phyloP scores from a whole-genome alignment of 2,113 vertebrate species.

The Myotis yumanensis region DNA sequence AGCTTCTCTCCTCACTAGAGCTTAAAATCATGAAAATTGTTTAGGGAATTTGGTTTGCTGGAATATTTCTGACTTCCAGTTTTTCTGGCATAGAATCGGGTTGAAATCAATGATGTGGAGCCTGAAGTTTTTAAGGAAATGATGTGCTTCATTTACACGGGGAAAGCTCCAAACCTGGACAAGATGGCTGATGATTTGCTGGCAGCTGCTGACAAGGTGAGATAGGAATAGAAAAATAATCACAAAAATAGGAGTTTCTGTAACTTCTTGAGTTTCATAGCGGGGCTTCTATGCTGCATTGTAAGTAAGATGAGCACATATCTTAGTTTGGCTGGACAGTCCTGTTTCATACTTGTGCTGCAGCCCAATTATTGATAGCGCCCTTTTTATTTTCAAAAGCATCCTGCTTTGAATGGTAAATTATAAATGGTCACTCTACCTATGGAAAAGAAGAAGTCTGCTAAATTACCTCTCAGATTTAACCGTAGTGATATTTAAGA shows the following conservation, averaged over 20 bases:
- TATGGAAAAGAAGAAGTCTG: background rate
- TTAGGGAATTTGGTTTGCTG: slow-evolving; percentile 58
- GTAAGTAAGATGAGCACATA: background rate
- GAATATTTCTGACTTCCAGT: slow-evolving; percentile 38
- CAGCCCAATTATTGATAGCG: background rate
- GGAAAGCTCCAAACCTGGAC: slow-evolving; percentile 95
- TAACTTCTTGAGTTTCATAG: background rate
- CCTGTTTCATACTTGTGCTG: background rate
- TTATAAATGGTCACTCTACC: background rate
- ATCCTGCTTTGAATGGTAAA: background rate
- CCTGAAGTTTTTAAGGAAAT: slow-evolving; percentile 98
- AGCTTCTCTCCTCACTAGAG: slow-evolving; percentile 5
- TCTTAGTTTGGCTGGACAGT: background rate
- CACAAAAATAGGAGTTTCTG: background rate
- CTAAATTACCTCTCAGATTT: background rate
- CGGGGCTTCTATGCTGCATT: background rate
- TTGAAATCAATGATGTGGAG: slow-evolving; percentile 96
- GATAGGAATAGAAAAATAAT: background rate
- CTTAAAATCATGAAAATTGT: slow-evolving; percentile 43
- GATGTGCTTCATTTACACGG: slow-evolving; percentile 98
- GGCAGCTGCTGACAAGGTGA: slow-evolving; percentile 95
- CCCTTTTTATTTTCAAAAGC: background rate
- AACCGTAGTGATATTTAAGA: slow-evolving; percentile 12
- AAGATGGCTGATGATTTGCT: slow-evolving; percentile 98
- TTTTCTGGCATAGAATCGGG: slow-evolving; percentile 87